Evolutionary conservation across 2,888 invertebrate genomes (phyloP).

Genomic region (Drosophila imparisetae): DNA sequence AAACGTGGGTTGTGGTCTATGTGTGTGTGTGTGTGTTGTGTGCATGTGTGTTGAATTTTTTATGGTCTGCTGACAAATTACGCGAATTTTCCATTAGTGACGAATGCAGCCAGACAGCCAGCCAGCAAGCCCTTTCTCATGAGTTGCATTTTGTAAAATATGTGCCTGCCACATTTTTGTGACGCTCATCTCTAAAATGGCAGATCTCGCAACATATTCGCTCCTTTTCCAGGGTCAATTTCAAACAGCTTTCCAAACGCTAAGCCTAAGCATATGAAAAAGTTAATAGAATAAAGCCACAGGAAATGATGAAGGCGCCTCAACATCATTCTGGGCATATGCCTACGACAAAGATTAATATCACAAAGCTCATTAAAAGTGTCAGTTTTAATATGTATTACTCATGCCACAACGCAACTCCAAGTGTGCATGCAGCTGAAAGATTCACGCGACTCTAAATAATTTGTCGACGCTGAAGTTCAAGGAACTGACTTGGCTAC

Average conservation of each 20-base stretch:
- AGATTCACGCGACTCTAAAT: constrained; percentile 63
- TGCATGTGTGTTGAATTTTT: constrained; percentile 53
- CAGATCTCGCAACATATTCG: not conserved
- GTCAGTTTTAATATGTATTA: constrained; percentile 68
- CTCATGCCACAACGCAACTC: constrained; percentile 5
- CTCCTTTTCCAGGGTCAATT: constrained; percentile 43
- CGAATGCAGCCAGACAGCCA: constrained; percentile 24
- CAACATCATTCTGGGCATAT: constrained; percentile 34
- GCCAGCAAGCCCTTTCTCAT: constrained; percentile 17
- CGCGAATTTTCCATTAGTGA: constrained; percentile 73
- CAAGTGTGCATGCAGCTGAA: constrained; percentile 36
- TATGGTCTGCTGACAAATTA: constrained; percentile 77
- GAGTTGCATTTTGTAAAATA: constrained; percentile 37
- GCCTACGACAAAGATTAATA: constrained; percentile 74
- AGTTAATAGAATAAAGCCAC: constrained; percentile 50
- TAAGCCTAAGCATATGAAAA: constrained; percentile 33
- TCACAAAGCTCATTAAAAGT: constrained; percentile 79
- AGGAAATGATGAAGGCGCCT: constrained; percentile 46
- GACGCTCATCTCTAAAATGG: constrained; percentile 7
- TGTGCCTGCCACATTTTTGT: constrained; percentile 19
- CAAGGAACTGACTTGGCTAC: constrained; percentile 60
- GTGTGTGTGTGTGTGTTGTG: constrained; percentile 12
- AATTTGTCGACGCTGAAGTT: constrained; percentile 72
- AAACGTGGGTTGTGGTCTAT: constrained; percentile 29
- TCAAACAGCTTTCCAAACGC: constrained; percentile 51